Conservation (phyloP, 2,113 vertebrate species). For the Rhinichthys klamathensis region DNA sequence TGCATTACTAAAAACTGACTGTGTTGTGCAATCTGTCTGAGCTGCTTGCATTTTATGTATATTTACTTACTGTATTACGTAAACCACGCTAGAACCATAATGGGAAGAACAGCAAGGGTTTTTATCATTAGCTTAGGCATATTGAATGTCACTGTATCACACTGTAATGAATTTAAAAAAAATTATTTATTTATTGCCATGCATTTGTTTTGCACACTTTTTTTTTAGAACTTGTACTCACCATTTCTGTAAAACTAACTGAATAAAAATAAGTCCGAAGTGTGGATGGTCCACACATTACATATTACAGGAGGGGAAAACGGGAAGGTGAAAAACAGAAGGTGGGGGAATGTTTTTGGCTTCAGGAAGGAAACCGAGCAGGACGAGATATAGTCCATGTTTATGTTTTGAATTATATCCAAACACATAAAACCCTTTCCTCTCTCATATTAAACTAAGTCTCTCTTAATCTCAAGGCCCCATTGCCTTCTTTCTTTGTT, state of each 20-base stretch:
- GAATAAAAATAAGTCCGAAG: neutral
- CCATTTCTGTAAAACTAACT: neutral
- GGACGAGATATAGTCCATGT: constrained; percentile 16
- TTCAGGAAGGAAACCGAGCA: constrained; percentile 21
- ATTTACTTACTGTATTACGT: neutral
- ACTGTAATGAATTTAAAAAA: too few species aligned
- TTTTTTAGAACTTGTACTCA: too few species aligned
- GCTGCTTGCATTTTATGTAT: neutral
- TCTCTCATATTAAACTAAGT: neutral
- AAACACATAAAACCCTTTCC: neutral
- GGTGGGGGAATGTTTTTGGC: neutral
- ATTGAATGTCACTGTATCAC: neutral
- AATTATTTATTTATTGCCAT: too few species aligned
- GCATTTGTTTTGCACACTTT: too few species aligned
- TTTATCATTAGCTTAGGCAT: neutral
- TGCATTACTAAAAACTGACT: constrained; percentile 31
- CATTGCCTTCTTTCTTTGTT: neutral
- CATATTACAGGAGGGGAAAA: neutral
- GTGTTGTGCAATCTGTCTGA: constrained; percentile 41
- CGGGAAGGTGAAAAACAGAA: constrained; percentile 24
- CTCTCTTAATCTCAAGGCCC: neutral
- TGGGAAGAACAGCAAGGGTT: neutral
- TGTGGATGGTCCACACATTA: neutral
- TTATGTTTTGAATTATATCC: constrained; percentile 13
- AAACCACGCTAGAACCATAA: neutral